Percentiles rank a stretch among this genome's conserved stretches.
Evolutionary conservation across 1,140 invertebrate species (phyloP).

Genomic region (Medauroidea extradentata): DNA sequence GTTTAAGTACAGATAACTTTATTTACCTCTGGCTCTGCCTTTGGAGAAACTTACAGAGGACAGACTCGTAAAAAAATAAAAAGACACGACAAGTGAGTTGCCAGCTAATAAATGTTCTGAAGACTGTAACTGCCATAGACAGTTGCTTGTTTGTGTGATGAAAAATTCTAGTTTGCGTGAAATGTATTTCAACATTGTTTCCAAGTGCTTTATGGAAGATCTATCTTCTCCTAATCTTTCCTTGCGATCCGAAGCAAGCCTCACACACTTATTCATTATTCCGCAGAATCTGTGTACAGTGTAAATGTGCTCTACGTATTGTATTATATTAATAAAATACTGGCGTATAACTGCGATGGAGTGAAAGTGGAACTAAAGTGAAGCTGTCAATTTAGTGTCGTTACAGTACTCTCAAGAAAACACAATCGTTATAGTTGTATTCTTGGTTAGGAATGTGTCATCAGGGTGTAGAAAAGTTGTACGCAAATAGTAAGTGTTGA

Average conservation of each 20-base stretch:
- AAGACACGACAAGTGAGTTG: not conserved
- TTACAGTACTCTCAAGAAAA: not conserved
- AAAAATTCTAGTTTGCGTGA: not conserved
- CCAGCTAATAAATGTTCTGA: conserved; percentile 1
- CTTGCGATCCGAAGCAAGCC: not conserved
- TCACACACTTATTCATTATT: not conserved
- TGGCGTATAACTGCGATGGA: not conserved
- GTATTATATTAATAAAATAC: not conserved
- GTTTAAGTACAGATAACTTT: too few relatives aligned
- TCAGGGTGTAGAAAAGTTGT: too few relatives aligned
- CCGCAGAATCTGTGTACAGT: not conserved
- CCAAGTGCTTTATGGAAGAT: conserved; percentile 15
- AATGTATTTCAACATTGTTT: not conserved
- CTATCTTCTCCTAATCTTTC: conserved; percentile 8
- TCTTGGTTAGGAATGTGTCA: too few relatives aligned
- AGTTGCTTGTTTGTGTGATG: not conserved
- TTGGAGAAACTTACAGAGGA: too few relatives aligned
- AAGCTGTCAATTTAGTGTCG: not conserved
- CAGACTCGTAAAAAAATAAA: not conserved
- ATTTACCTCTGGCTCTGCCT: too few relatives aligned
- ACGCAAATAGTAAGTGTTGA: too few relatives aligned
- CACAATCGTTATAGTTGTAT: too few relatives aligned
- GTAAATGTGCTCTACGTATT: not conserved
- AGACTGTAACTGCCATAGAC: not conserved
- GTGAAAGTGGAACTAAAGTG: not conserved